Evolutionary conservation across 2,797 vertebrate species (phyloP), one percentile per base, ranked within the genome.

Genomic region (Ispidina picta): DNA sequence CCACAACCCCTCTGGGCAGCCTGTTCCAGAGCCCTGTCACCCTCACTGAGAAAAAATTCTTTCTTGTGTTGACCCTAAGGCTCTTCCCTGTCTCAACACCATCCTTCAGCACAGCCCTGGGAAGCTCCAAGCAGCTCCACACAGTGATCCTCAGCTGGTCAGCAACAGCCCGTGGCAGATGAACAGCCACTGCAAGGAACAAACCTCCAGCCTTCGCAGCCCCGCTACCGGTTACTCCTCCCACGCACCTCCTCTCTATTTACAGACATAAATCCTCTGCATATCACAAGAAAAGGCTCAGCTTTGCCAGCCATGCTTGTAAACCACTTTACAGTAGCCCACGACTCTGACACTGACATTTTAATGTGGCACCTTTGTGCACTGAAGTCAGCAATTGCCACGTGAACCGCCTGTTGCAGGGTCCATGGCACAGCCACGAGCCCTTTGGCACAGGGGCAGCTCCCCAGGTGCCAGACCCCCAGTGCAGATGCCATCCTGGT

Each of bases 241-340:
- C 91, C 16, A 23, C 80, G 0, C 82, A 35, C 46, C 84, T 70
- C 66, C 44, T 56, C 78, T 54, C 65, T 92, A 72, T 97, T 92
- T 93, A 96, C 94, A 87, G 88, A 94, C 66, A 64, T 43, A 95
- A 97, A 96, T 95, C 85, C 82, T 90, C 62, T 6, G 71, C 60
- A 44, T 35, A 90, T 60, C 96, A 60, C 91, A 51, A 31, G 89
- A 43, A 92, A 95, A 95, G 93, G 93, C 46, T 79, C 83, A 37
- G 87, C 69, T 78, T 33, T 95, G 90, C 95, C 95, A 96, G 91
- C 54, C 87, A 68, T 35, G 58, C 90, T 89, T 70, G 69, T 44
- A 82, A 91, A 92, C 79, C 81, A 25, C 90, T 96, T 92, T 89
- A 86, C 65, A 70, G 90, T 70, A 33, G 26, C 89, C 86, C 93